These are phyloP conservation scores for Ceratina japonica DNA, from an alignment of 1,140 invertebrate genomes.

Conservation along the genomic window DNA sequence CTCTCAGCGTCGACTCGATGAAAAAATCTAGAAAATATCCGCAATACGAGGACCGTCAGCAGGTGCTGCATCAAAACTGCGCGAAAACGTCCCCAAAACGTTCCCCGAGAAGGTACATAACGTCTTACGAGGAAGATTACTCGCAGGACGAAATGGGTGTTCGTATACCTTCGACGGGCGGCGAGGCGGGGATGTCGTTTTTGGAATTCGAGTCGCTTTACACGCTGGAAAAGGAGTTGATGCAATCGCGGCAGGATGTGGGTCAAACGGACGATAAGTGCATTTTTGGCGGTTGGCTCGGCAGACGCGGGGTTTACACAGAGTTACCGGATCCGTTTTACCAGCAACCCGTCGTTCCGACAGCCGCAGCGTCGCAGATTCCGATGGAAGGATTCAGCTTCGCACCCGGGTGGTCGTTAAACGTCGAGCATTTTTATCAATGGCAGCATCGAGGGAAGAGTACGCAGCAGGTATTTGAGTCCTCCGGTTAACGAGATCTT, in stretches of 20 bases:
- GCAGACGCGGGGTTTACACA: slow-evolving; percentile 65
- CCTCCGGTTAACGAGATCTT: neutral
- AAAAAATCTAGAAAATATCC: slow-evolving; percentile 44
- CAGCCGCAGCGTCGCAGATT: slow-evolving; percentile 46
- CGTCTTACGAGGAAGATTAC: slow-evolving; percentile 52
- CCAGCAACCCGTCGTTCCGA: slow-evolving; percentile 28
- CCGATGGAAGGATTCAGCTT: slow-evolving; percentile 71
- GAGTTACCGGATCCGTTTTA: slow-evolving; percentile 66
- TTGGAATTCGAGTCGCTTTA: slow-evolving; percentile 72
- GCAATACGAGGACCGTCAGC: slow-evolving; percentile 47
- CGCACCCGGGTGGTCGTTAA: slow-evolving; percentile 72
- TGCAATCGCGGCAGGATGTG: slow-evolving; percentile 54
- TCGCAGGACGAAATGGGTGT: slow-evolving; percentile 61
- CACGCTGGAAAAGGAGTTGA: slow-evolving; percentile 69
- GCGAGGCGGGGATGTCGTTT: slow-evolving; percentile 68
- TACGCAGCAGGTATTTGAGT: slow-evolving; percentile 68
- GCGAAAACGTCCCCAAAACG: slow-evolving; percentile 47
- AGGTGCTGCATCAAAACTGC: slow-evolving; percentile 28
- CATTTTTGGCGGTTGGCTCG: slow-evolving; percentile 58
- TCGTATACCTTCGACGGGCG: slow-evolving; percentile 38
- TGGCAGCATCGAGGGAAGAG: slow-evolving; percentile 73
- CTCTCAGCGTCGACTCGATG: neutral
- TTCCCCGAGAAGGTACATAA: slow-evolving; percentile 45
- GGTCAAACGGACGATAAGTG: slow-evolving; percentile 66
- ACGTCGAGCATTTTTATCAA: slow-evolving; percentile 72